Base-by-base conservation (phyloP, 2,888 invertebrate species). In the Branchipolynoe longqiensis region DNA sequence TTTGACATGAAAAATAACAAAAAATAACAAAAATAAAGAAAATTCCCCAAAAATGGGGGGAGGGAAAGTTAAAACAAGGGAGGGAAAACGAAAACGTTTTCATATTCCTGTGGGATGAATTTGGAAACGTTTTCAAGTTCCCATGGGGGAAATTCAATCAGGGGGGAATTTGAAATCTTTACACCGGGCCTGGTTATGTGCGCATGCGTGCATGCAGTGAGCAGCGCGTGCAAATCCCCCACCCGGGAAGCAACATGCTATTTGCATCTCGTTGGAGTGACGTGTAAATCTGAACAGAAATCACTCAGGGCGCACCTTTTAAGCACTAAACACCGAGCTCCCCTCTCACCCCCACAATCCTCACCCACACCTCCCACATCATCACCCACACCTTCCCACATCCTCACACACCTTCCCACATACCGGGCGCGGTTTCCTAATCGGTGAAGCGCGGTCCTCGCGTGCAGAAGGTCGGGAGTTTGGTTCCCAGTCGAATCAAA, bases 191-290 rank as follows among this genome's bases (percentile, higher is more conserved):
- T 58, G 58, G 22, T 25, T 18, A 48, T 18, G n/a, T n/a, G n/a
- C 18, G 48, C 18, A 48, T 48, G 48, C 25, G 58, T 25, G 8
- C 25, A 58, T 58, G n/a, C 58, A 58, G 58, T 58, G 8, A 58
- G 58, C 14, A 58, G 48, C 18, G 48, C 48, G 8, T 48, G 48
- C 58, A 58, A 58, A 58, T 58, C 58, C 58, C 58, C n/a, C 25
- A 58, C 25, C 25, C 58, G 25, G 22, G 58, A 25, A 14, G 14
- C 58, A 58, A 58, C 58, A 58, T 58, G 58, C n/a, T 58, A 58
- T 58, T 58, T 58, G 58, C 58, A 58, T 58, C 58, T 58, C 58
- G 25, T 58, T 58, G 25, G 22, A n/a, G n/a, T n/a, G n/a, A n/a
- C n/a, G 58, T 4, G 25, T 58, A 58, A 58, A 58, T 58, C 58